phyloP scores from a whole-genome alignment of 2,797 vertebrate species.

The Enteromius treurensis region DNA sequence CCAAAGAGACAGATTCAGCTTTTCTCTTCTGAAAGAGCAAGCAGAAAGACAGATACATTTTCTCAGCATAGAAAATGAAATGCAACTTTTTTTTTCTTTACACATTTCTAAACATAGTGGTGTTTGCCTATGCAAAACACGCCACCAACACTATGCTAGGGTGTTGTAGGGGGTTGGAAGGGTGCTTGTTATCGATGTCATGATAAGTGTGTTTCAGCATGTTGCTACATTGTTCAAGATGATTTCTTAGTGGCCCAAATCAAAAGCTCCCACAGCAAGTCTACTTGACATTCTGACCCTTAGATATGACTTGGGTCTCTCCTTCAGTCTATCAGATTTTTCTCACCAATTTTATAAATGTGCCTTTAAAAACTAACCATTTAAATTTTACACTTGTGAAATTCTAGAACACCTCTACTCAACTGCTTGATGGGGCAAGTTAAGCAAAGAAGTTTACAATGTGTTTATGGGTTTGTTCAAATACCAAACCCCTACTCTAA shows the following conservation, averaged over 20 bases:
- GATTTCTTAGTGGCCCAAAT: background rate
- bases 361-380: too few relatives aligned
- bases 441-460: background rate
- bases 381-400: too few relatives aligned
- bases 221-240: background rate
- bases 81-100: too few relatives aligned
- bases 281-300: background rate
- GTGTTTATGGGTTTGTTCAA: background rate
- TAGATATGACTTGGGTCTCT: background rate
- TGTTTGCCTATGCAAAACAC: too few relatives aligned
- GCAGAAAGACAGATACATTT: conserved; percentile 7
- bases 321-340: background rate
- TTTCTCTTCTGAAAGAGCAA: conserved; percentile 87
- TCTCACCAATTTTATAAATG: conserved; percentile 57
- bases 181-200: background rate
- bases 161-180: background rate
- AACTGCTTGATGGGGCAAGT: conserved; percentile 39
- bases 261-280: background rate
- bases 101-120: too few relatives aligned
- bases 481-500: background rate
- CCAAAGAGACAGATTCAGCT: conserved; percentile 84
- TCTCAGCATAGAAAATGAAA: background rate
- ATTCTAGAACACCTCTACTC: too few relatives aligned
- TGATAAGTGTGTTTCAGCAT: background rate
- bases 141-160: background rate